These are phyloP conservation scores for Palythoa grandis DNA, from an alignment of 92 coral and sea anemone genomes.

Conservation along the genomic window DNA sequence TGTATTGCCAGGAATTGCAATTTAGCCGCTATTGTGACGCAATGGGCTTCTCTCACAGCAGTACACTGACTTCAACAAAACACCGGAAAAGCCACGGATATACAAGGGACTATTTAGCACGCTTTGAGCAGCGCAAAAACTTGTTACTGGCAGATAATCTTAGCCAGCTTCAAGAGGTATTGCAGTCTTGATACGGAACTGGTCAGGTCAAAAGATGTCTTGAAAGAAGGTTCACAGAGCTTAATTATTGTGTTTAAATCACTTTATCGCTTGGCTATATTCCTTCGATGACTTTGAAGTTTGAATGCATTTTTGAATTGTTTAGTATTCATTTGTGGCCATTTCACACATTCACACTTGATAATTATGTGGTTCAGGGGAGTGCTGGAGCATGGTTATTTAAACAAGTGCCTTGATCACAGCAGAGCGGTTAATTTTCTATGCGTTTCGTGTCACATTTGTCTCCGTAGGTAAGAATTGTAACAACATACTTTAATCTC, in stretches of 20 bases:
- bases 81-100: conserved; percentile 40
- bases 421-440: conserved; percentile 10
- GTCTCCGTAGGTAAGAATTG: conserved; percentile 22
- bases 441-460: conserved; percentile 19
- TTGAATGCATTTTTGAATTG: conserved; percentile 8
- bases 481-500: conserved; percentile 18
- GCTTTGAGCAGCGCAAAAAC: conserved; percentile 19
- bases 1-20: conserved; percentile 7
- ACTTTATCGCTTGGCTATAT: neutral
- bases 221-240: conserved; percentile 24
- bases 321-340: conserved; percentile 23
- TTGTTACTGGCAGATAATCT: neutral
- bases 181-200: neutral
- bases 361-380: conserved; percentile 35
- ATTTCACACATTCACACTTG: conserved; percentile 46
- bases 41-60: conserved; percentile 7
- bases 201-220: conserved; percentile 7
- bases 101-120: conserved; percentile 20
- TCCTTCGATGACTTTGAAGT: conserved; percentile 5
- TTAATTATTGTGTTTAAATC: neutral
- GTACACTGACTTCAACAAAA: conserved; percentile 11
- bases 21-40: conserved; percentile 41
- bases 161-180: conserved; percentile 1
- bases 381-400: conserved; percentile 35
- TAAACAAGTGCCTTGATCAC: conserved; percentile 7